phyloP scores from a whole-genome alignment of 37 sponge, comb jelly and placozoan genomes.

The Hormiphora californensis region DNA sequence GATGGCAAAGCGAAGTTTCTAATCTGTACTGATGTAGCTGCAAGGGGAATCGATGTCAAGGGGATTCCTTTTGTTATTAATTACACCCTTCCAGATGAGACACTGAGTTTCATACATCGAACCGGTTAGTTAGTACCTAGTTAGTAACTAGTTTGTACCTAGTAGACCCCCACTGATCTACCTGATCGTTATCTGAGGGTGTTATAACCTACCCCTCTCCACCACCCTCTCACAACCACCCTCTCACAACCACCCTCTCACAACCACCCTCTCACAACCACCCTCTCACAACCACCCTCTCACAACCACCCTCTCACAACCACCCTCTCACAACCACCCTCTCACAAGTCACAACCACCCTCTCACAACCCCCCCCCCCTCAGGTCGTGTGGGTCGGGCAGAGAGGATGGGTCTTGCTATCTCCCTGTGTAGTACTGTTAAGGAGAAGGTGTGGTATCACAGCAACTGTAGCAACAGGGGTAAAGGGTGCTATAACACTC shows the following conservation, averaged over 20 bases:
- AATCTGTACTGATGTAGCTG: conserved; percentile 96
- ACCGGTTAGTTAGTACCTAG: conserved; percentile 62
- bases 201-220: too few species aligned
- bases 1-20: conserved; percentile 80
- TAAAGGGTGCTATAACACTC: conserved; percentile 77
- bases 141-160: too few species aligned
- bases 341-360: too few species aligned
- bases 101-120: conserved; percentile 87
- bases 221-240: too few species aligned
- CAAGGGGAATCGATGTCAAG: conserved; percentile 87
- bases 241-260: too few species aligned
- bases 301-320: too few species aligned
- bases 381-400: conserved; percentile 33
- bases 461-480: conserved; percentile 76
- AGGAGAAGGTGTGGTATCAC: conserved; percentile 98
- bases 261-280: too few species aligned
- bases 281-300: too few species aligned
- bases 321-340: too few species aligned
- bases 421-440: conserved; percentile 71
- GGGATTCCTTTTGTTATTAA: conserved; percentile 93
- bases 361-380: not conserved
- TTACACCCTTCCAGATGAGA: conserved; percentile 90
- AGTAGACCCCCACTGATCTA: too few species aligned
- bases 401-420: conserved; percentile 91
- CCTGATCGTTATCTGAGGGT: too few species aligned